Conservation (phyloP, 2,113 vertebrate genomes). For the Pica pica region DNA sequence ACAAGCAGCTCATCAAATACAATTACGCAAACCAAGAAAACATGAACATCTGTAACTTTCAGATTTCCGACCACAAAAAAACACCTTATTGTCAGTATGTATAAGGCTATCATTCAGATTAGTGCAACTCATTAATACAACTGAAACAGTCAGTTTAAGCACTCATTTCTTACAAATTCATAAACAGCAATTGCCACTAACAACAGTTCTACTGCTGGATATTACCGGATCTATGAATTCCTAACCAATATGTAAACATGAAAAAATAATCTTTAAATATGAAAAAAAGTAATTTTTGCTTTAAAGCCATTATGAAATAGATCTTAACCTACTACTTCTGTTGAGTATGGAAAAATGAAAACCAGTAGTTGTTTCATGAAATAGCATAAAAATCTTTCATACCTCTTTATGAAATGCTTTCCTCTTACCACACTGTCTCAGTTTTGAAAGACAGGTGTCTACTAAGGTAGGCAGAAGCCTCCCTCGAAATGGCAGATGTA, state of each 20-base stretch:
- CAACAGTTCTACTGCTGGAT: not conserved
- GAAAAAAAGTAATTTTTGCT: not conserved
- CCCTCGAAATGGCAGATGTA: no score
- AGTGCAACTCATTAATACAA: not conserved
- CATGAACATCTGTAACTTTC: not conserved
- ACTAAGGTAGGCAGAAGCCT: no score
- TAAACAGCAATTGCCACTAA: not conserved
- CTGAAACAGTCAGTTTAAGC: conserved; percentile 13
- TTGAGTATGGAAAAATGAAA: not conserved
- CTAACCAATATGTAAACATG: not conserved
- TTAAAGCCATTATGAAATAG: not conserved
- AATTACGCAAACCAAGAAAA: not conserved
- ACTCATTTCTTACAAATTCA: conserved; percentile 28
- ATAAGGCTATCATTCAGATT: not conserved
- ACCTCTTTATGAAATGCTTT: not conserved
- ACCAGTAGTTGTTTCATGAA: not conserved
- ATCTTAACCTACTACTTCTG: not conserved
- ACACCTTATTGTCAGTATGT: not conserved
- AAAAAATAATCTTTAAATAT: not conserved
- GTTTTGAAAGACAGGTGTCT: no score
- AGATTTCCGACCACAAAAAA: not conserved
- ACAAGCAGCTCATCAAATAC: not conserved
- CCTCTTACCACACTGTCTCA: not conserved
- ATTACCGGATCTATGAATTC: not conserved
- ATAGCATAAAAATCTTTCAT: not conserved